Conservation (phyloP, 2,888 invertebrate species). For the Cremastobaeus sp. region DNA sequence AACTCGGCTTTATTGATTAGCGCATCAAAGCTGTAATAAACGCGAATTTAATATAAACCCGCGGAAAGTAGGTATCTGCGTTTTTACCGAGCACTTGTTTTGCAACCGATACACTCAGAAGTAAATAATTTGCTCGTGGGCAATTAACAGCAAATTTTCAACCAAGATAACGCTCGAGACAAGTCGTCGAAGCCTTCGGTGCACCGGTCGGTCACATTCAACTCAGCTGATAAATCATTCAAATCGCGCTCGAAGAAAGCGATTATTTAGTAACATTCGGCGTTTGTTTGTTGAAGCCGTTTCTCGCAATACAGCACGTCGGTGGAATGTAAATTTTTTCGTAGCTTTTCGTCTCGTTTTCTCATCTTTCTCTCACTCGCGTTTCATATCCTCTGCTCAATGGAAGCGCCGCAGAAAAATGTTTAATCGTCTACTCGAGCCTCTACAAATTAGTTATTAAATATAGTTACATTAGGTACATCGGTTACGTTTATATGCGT, state of each 20-base stretch:
- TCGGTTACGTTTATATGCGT: slow-evolving; percentile 55
- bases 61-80: not conserved
- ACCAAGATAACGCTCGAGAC: too few relatives aligned
- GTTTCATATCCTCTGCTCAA: not conserved
- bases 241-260: slow-evolving; percentile 4
- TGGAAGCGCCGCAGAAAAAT: slow-evolving; percentile 58
- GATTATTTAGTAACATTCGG: slow-evolving; percentile 15
- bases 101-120: too few relatives aligned
- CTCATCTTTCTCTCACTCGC: slow-evolving; percentile 15
- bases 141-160: not conserved
- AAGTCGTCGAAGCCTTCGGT: too few relatives aligned
- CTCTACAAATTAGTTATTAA: slow-evolving; percentile 52
- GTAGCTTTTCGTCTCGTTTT: slow-evolving; percentile 13
- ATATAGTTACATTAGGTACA: slow-evolving; percentile 61
- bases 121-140: slow-evolving; percentile 5
- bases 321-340: slow-evolving; percentile 52
- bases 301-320: slow-evolving; percentile 18
- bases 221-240: slow-evolving; percentile 17
- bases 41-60: slow-evolving; percentile 20
- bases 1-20: slow-evolving; percentile 40
- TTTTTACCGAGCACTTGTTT: not conserved
- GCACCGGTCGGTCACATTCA: too few relatives aligned
- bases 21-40: slow-evolving; percentile 16
- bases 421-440: slow-evolving; percentile 53
- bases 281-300: slow-evolving; percentile 20